Base-by-base conservation (phyloP, 2,797 vertebrate genomes). In the Chromis chromis region DNA sequence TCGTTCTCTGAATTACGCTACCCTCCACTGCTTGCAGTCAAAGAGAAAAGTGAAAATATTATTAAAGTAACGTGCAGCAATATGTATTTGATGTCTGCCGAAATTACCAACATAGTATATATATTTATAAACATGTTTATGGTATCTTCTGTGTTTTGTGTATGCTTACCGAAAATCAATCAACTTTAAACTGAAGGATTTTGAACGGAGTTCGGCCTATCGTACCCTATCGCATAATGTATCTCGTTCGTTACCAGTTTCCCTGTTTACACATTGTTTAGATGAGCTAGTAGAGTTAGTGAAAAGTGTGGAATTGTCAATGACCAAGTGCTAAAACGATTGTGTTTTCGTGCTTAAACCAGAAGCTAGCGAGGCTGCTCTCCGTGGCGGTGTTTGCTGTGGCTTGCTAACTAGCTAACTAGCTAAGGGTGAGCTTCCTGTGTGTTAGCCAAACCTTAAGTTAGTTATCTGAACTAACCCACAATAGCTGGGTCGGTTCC, bases 101-200 rank as follows among this genome's bases (percentile, higher is more conserved):
- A 84, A 74, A 61, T 25, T 0, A 27, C 4, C 7, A 27, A 0
- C 0, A 8, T 0, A 11, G 2, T 25, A 0, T 3, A 2, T 2
- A 33, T 0, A 21, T 57, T 14, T 2, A 13, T 0, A 0, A 5
- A n/a, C 9, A 3, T 0, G 0, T 8, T 3, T 1, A 1, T 1
- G 19, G 6, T 21, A 0, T 10, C 0, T 0, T 24, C 1, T 52
- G 2, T 5, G 11, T 0, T 1, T 6, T 9, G 6, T 25, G 2
- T 19, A 3, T 9, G 2, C 0, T 6, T 25, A 13, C 28, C 22
- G 11, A 57, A 2, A 22, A 4, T 22, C 5, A 4, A 36, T 25
- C 0, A 64, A 46, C 14, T 3, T 49, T 13, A 55, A 83, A 75
- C 0, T 0, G 1, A 1, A 6, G 0, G 16, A 11, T 67, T 79